Base-by-base conservation (phyloP, 2,113 vertebrate genomes). In the Hippocampus comes region DNA sequence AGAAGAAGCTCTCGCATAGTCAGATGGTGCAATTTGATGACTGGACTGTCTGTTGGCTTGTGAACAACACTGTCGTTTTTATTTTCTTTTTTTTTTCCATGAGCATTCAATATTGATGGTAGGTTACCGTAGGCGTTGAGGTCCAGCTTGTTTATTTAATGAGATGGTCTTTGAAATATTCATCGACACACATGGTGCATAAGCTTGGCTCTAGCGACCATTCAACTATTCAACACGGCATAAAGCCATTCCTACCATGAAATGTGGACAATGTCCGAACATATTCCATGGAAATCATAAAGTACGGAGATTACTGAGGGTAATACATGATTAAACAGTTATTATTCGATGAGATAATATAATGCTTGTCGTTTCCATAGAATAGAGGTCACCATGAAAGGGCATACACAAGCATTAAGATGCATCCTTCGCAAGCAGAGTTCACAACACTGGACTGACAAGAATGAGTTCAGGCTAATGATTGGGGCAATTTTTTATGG, bases 131-230 rank as follows among this genome's bases (percentile, higher is more conserved):
- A 76, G 83, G 84, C 56, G 65, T 70, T n/a, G 68, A 78, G 67
- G 76, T 68, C 74, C 57, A 1, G 60, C 18, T 63, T 91, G 87
- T 87, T 92, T 88, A 87, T 91, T 91, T 91, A 88, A 91, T 91
- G 87, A 87, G 80, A 56, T 27, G 38, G 2, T 66, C 34, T 78
- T 67, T 91, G 74, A 93, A 92, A 91, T 90, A 93, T 91, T 91
- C 63, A 92, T 90, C 67, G 7, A 56, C 70, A 70, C 82, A 86
- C 82, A 80, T 82, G 80, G 75, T 81, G 25, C 74, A 12, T 57
- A 60, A 74, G 51, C 49, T 30, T 46, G 25, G 56, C 65, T 73
- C 49, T 70, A 78, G 72, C 78, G 65, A 78, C 73, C 75, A 61
- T 64, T 51, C 53, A 6, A 34, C 38, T 57, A 64, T 68, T 51